phyloP scores from a whole-genome alignment of 2,888 invertebrate species.

The Volucella inflata region DNA sequence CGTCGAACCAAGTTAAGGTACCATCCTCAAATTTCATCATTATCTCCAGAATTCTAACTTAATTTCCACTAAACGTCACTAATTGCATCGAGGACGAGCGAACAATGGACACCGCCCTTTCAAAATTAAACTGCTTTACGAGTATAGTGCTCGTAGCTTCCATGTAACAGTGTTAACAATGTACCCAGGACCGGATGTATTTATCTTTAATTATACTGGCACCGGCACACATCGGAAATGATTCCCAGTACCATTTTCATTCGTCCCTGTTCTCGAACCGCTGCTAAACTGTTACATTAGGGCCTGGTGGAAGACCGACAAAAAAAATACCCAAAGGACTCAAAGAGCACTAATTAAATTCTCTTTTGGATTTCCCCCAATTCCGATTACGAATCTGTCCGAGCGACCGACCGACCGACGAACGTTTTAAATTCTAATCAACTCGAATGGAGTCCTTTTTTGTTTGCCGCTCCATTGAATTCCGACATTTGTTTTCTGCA shows the following conservation, averaged over 20 bases:
- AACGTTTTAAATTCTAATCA: conserved; percentile 73
- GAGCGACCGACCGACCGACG: conserved; percentile 16
- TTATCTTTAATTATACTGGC: conserved; percentile 69
- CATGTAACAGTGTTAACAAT: not conserved
- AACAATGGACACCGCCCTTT: conserved; percentile 1
- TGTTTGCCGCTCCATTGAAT: conserved; percentile 59
- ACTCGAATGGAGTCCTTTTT: conserved; percentile 56
- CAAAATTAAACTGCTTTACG: conserved; percentile 11
- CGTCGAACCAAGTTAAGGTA: too few species aligned
- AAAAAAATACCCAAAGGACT: conserved; percentile 1
- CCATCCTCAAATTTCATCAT: conserved; percentile 3
- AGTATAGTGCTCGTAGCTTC: too few species aligned
- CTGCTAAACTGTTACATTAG: conserved; percentile 7
- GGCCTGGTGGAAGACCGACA: not conserved
- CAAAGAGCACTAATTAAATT: conserved; percentile 82
- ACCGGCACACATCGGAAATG: conserved; percentile 50
- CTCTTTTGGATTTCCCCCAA: conserved; percentile 76
- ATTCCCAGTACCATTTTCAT: conserved; percentile 3
- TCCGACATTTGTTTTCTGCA: conserved; percentile 16
- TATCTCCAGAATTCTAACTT: conserved; percentile 14
- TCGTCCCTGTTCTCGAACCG: not conserved
- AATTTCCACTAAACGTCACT: conserved; percentile 16
- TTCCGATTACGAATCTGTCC: conserved; percentile 54
- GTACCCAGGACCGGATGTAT: conserved; percentile 57
- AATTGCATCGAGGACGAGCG: not conserved